Evolutionary conservation across 2,797 vertebrate species (phyloP), one percentile per base, ranked within the genome.

Genomic region (Tokudaia muenninki): DNA sequence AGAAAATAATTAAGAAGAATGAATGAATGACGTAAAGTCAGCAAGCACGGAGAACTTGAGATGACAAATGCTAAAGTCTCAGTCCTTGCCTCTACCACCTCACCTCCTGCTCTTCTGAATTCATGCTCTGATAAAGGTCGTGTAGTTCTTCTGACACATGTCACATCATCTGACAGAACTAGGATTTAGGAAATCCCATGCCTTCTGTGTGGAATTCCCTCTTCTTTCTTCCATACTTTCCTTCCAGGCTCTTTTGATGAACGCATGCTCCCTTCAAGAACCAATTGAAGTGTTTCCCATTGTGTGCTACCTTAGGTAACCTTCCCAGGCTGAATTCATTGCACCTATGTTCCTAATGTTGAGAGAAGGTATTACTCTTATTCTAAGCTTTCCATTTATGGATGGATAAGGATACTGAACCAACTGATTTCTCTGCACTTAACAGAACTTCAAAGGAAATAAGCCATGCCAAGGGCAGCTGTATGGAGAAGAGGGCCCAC

Each of bases 171-270:
- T 92, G 31, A 61, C 4, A 86, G 80, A 84, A 19, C 67, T 44
- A 81, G 9, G 34, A 67, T 50, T 80, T 86, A 16, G 59, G 79
- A 95, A 92, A 91, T 41, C 16, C 3, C 83, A 75, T 79, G 91
- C 14, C 6, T 83, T 93, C n/a, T 90, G 19, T 84, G 52, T 94
- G 31, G 44, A 81, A 86, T 86, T 21, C 11, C 55, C 24, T 65
- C 59, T 57, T 84, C 41, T 22, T 37, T 87, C 34, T n/a, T 87
- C 44, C 34, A 82, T n/a, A 47, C 41, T 94, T 57, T 26, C 59
- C 3, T 91, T 93, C 44, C 16, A 52, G n/a, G 21, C 81, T 95
- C 75, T 84, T 50, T 41, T 72, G 67, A 92, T 87, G 75, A 97
- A 90, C 55, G 92, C 59, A 87, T 55, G 90, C 65, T 61, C 78